Evolutionary conservation across 2,113 vertebrate species (phyloP).

Genomic region (Morphnarchus princeps): DNA sequence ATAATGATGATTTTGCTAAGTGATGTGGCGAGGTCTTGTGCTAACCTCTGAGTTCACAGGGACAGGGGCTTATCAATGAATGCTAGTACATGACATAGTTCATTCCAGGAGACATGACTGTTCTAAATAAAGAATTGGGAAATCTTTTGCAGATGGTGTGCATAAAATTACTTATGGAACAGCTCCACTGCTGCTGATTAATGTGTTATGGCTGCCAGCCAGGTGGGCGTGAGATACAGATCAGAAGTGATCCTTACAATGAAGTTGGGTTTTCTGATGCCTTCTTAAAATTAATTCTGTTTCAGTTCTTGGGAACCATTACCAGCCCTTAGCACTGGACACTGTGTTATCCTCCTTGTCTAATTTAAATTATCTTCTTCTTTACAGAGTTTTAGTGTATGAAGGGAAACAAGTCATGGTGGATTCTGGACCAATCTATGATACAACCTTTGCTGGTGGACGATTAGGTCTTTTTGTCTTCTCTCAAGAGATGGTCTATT

Average conservation of each 20-base stretch:
- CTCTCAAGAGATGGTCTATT: slow-evolving; percentile 97
- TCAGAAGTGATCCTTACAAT: neutral
- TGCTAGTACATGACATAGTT: slow-evolving; percentile 7
- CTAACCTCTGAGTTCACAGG: slow-evolving; percentile 14
- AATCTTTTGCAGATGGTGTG: slow-evolving; percentile 48
- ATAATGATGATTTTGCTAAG: neutral
- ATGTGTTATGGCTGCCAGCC: neutral
- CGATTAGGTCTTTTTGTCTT: slow-evolving; percentile 96
- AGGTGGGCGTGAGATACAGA: neutral
- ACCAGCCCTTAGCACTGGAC: neutral
- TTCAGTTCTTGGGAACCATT: neutral
- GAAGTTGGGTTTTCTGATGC: neutral
- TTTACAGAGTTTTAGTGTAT: slow-evolving; percentile 89
- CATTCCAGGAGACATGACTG: slow-evolving; percentile 28
- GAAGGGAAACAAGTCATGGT: slow-evolving; percentile 98
- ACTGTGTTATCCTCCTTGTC: neutral
- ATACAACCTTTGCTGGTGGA: slow-evolving; percentile 92
- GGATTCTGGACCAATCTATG: slow-evolving; percentile 93
- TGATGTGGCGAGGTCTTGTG: neutral
- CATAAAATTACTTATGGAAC: neutral
- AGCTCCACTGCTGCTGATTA: slow-evolving; percentile 20
- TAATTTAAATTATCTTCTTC: neutral
- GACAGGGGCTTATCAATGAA: neutral
- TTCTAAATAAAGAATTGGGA: slow-evolving; percentile 34
- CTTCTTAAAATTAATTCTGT: neutral